A percentile compares a stretch with the other conserved stretches of the same genome.
Evolutionary conservation across 2,888 invertebrate species (phyloP).

Genomic region (Diarsia mendica): DNA sequence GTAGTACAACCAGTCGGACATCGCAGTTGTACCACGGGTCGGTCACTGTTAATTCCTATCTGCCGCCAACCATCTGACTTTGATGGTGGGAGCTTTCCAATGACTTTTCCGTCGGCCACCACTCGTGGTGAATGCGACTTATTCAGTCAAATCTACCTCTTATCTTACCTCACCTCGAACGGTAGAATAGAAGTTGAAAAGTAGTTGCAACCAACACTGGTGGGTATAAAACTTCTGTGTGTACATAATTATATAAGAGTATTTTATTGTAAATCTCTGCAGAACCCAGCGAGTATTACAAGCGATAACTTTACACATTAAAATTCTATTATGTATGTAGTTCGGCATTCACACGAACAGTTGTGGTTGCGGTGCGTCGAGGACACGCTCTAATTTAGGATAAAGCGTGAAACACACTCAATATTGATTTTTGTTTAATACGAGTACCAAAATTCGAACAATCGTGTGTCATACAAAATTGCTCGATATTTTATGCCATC

Average conservation of each 20-base stretch:
- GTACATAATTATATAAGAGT: neutral
- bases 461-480: neutral
- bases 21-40: too few species aligned
- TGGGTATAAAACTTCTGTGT: neutral
- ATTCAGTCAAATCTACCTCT: neutral
- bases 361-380: constrained; percentile 34
- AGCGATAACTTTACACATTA: neutral
- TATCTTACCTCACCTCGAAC: neutral
- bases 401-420: constrained; percentile 10
- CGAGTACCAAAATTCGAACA: neutral
- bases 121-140: neutral
- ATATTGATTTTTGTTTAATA: constrained; percentile 17
- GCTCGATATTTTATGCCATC: neutral
- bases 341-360: constrained; percentile 4
- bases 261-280: neutral
- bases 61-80: neutral
- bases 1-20: too few species aligned
- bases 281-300: neutral
- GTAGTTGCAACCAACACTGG: neutral
- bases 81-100: neutral
- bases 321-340: neutral
- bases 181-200: neutral
- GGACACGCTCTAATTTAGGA: constrained; percentile 28
- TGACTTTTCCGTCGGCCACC: neutral
- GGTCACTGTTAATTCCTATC: neutral